Percentiles rank a stretch among this genome's conserved stretches.
Evolutionary conservation across 2,888 invertebrate genomes (phyloP).

Genomic region (Cephalotes varians): DNA sequence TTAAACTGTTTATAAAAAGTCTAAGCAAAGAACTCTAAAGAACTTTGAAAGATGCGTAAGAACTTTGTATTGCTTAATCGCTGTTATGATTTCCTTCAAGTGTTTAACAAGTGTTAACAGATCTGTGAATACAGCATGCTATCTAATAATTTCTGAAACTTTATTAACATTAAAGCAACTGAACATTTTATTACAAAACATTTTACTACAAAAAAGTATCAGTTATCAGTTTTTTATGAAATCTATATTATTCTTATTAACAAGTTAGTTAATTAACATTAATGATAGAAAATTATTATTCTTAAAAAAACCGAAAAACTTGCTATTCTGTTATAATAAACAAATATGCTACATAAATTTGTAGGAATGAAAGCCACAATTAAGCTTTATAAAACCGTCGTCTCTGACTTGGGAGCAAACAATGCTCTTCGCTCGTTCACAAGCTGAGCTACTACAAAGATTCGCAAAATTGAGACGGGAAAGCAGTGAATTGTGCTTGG

Average conservation of each 20-base stretch:
- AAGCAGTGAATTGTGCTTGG: slow-evolving; percentile 24
- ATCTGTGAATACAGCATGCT: slow-evolving; percentile 8
- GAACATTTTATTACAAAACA: no score
- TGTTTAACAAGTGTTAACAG: slow-evolving; percentile 1
- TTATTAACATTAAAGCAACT: neutral
- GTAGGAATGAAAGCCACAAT: neutral
- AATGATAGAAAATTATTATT: neutral
- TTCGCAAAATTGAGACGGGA: slow-evolving; percentile 24
- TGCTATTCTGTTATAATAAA: neutral
- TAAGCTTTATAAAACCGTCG: slow-evolving; percentile 1
- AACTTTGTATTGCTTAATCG: slow-evolving; percentile 1
- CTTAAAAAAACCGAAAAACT: neutral
- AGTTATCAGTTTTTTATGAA: neutral
- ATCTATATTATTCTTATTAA: neutral
- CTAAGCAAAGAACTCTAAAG: neutral
- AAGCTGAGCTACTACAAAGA: neutral
- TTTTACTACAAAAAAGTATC: neutral
- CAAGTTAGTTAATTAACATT: neutral
- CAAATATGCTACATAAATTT: neutral
- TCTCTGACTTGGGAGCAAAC: slow-evolving; percentile 16
- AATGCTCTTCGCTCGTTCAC: slow-evolving; percentile 20
- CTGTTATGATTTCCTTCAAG: neutral
- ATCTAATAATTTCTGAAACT: neutral
- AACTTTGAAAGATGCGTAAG: neutral
- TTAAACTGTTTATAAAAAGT: slow-evolving; percentile 47